Percentiles rank a stretch among this genome's conserved stretches.
phyloP scores from a whole-genome alignment of 2,797 vertebrate species.

The Erpetoichthys calabaricus region DNA sequence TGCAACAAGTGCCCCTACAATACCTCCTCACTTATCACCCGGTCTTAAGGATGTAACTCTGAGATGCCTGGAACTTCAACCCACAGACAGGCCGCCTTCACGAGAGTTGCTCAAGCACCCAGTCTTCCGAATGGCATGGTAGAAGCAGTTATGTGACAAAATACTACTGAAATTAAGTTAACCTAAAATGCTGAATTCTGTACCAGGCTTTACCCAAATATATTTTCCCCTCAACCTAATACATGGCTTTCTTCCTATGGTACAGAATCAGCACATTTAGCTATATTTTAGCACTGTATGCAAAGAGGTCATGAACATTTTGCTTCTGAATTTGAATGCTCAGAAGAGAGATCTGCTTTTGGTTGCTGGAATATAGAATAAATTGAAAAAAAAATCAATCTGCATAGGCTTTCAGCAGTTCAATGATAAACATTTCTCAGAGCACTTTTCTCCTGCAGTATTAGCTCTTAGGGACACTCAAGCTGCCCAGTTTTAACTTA shows the following conservation, averaged over 20 bases:
- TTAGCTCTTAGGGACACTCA: conserved; percentile 42
- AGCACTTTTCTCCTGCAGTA: conserved; percentile 52
- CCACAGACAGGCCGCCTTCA: conserved; percentile 66
- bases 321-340: conserved; percentile 53
- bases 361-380: conserved; percentile 10
- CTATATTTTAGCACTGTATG: conserved; percentile 49
- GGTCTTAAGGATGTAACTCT: conserved; percentile 72
- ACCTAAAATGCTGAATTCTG: conserved; percentile 13
- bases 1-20: conserved; percentile 66
- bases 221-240: conserved; percentile 26
- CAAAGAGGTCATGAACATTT: conserved; percentile 35
- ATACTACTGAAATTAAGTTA: conserved; percentile 43
- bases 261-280: conserved; percentile 41
- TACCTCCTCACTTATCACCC: conserved; percentile 66
- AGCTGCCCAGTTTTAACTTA: not conserved
- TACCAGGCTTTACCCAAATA: conserved; percentile 5
- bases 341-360: conserved; percentile 17
- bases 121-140: conserved; percentile 69
- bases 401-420: conserved; percentile 38
- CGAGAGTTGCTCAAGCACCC: conserved; percentile 77
- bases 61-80: conserved; percentile 75
- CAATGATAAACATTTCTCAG: conserved; percentile 30
- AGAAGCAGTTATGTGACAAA: conserved; percentile 28
- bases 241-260: conserved; percentile 38
- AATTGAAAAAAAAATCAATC: conserved; percentile 28